Conservation (phyloP, 2,113 vertebrate species). For the Maylandia zebra region DNA sequence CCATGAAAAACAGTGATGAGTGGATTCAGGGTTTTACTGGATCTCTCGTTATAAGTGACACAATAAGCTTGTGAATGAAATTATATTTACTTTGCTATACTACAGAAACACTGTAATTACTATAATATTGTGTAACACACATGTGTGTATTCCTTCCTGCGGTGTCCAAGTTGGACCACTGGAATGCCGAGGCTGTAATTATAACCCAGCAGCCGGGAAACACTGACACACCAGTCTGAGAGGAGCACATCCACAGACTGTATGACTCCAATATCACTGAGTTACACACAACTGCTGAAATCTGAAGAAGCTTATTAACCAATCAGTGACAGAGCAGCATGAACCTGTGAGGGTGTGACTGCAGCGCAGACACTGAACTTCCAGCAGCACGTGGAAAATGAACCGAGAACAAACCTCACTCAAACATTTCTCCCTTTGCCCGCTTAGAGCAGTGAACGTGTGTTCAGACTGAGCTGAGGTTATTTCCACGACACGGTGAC, state of each 20-base stretch:
- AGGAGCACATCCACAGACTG: background rate
- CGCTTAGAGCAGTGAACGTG: background rate
- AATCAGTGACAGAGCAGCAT: background rate
- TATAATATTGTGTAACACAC: background rate
- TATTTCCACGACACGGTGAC: background rate
- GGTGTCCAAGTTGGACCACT: background rate
- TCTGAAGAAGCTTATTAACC: background rate
- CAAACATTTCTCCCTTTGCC: background rate
- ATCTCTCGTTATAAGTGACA: background rate
- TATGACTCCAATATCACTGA: background rate
- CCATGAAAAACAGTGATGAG: background rate
- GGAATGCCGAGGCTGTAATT: background rate
- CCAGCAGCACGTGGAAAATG: background rate
- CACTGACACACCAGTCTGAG: background rate
- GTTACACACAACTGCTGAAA: background rate
- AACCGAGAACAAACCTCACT: background rate
- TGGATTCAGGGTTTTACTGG: background rate
- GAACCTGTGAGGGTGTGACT: background rate
- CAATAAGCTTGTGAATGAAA: background rate
- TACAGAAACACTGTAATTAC: background rate
- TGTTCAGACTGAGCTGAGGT: background rate
- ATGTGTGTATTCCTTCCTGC: background rate
- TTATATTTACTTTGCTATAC: background rate
- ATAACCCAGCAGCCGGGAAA: background rate
- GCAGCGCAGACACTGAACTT: background rate